phyloP scores from a whole-genome alignment of 2,797 vertebrate species.

The Paratrypauchen microcephalus region DNA sequence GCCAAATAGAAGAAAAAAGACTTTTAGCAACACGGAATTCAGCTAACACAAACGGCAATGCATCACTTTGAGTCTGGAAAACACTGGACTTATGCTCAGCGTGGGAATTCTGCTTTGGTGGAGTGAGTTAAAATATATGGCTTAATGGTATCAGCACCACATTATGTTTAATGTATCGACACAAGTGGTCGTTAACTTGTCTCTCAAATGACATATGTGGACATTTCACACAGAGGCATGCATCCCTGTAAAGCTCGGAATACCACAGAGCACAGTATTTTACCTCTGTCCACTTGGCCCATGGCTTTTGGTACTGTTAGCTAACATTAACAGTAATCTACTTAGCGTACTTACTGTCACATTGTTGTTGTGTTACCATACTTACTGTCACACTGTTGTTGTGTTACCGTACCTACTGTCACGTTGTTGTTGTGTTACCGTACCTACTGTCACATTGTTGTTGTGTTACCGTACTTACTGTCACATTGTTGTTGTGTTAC shows the following conservation, averaged over 20 bases:
- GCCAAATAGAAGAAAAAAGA: constrained; percentile 43
- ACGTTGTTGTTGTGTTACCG: too few species aligned
- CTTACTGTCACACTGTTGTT: too few species aligned
- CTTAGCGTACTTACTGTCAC: too few species aligned
- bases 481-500: too few species aligned
- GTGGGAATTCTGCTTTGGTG: constrained; percentile 40
- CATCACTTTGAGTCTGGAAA: constrained; percentile 56
- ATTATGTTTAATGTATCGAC: constrained; percentile 41
- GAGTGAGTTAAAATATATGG: constrained; percentile 30
- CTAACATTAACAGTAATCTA: too few species aligned
- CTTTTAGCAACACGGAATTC: constrained; percentile 40
- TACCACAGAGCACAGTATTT: too few species aligned
- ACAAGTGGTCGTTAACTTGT: constrained; percentile 23
- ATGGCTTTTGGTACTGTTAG: too few species aligned
- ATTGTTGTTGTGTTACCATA: too few species aligned
- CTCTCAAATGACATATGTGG: constrained; percentile 5
- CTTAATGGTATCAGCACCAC: constrained; percentile 37
- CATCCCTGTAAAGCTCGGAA: neutral
- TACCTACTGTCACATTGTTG: too few species aligned
- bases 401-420: too few species aligned
- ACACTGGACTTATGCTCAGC: constrained; percentile 40
- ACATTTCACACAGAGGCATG: neutral
- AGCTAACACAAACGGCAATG: constrained; percentile 48
- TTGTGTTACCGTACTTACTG: too few species aligned
- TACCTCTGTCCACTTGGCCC: too few species aligned